Evolutionary conservation across 2,113 vertebrate genomes (phyloP).

Genomic region (Fulmarus glacialis): DNA sequence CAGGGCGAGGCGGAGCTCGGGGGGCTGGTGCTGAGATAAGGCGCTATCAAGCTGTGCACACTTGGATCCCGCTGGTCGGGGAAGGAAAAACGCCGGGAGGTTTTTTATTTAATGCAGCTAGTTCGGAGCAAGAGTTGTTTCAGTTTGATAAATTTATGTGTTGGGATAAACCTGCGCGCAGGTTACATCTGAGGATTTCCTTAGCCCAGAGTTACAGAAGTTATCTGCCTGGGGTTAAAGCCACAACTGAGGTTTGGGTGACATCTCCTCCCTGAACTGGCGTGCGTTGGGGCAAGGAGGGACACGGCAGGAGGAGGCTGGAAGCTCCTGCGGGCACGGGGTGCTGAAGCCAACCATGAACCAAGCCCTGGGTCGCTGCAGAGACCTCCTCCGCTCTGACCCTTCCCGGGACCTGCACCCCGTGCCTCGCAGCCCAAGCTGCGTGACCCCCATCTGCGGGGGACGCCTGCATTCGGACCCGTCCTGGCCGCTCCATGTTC

Average conservation of each 20-base stretch:
- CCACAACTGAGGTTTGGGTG: not conserved
- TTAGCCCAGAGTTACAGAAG: not conserved
- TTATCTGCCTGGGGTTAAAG: not conserved
- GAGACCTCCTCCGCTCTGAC: not conserved
- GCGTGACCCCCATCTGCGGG: not conserved
- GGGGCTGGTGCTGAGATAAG: slow-evolving; percentile 24
- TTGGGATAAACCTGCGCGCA: not conserved
- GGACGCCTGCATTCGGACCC: fast-evolving
- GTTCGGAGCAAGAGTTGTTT: not conserved
- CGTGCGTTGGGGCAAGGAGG: fast-evolving
- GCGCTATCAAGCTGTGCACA: not conserved
- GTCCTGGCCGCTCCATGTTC: not conserved
- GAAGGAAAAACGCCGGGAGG: not conserved
- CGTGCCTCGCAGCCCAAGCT: not conserved
- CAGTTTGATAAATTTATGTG: not conserved
- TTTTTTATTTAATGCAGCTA: not conserved
- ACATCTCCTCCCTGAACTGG: not conserved
- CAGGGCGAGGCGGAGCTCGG: not conserved
- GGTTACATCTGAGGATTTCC: not conserved
- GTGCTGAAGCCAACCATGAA: not conserved
- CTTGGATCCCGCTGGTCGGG: fast-evolving
- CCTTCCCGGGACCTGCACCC: not conserved
- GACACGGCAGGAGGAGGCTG: not conserved
- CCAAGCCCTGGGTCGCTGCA: not conserved
- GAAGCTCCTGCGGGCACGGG: fast-evolving